Base-by-base conservation (phyloP, 2,888 invertebrate genomes). In the Zaprionus lineosus region DNA sequence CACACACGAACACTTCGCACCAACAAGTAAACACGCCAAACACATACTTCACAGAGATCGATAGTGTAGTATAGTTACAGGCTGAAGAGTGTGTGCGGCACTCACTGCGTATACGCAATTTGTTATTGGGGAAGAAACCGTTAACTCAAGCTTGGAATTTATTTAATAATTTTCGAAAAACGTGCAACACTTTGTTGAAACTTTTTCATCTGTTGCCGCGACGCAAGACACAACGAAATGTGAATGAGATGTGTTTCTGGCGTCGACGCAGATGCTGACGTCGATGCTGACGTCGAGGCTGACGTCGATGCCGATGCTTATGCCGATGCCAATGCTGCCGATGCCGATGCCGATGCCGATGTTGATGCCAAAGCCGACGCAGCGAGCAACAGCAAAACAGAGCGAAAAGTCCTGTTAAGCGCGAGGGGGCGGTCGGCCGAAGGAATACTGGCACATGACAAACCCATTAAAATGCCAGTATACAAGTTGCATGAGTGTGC, bases 171-270 rank as follows among this genome's bases (percentile, higher is more conserved):
- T 33, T 31, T 33, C n/a, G n/a, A n/a, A n/a, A n/a, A n/a, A n/a
- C n/a, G n/a, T n/a, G n/a, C n/a, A n/a, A n/a, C n/a, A n/a, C 21
- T 31, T 9, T 33, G 33, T 39, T 21, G 2, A 59, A 82, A 78
- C 70, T 81, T 84, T 73, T 78, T 77, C 84, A 78, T 74, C 84
- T 78, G 82, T 84, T 78, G 77, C 84, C 57, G 81, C 57, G 28
- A 18, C 55, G 52, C 19, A 26, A 46, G 56, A 72, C 44, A 67
- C 61, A 56, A 59, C 55, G 81, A 73, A 76, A 69, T 69, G 82
- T 50, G 59, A 71, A 58, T 58, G 71, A 19, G 36, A 29, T 12
- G 70, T 36, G 33, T 28, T 14, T 61, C 43, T 29, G 29, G 34
- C 61, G 55, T 53, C 37, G 61, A 48, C 72, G 72, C 59, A 31